phyloP scores from a whole-genome alignment of 2,797 vertebrate species.

The Crocodylus rhombifer region DNA sequence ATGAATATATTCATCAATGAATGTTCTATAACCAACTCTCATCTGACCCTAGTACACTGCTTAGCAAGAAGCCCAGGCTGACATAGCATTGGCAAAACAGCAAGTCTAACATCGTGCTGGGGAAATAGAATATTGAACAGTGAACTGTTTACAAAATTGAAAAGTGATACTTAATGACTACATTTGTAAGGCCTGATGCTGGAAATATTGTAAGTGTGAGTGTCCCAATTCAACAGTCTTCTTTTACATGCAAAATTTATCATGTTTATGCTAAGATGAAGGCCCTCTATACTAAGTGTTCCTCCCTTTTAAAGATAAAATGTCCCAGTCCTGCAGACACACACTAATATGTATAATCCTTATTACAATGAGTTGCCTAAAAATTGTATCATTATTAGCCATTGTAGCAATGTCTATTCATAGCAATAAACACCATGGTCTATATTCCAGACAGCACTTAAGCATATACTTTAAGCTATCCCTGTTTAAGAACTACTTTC shows the following conservation, averaged over 20 bases:
- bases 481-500: background rate
- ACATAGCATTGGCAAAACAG: conserved; percentile 6
- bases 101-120: conserved; percentile 1
- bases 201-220: background rate
- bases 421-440: background rate
- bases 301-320: background rate
- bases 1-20: background rate
- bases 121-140: conserved; percentile 54
- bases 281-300: background rate
- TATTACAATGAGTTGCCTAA: background rate
- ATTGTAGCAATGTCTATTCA: fast-evolving
- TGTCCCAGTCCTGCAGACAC: background rate
- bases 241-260: background rate
- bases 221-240: background rate
- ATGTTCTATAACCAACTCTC: background rate
- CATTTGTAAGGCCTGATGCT: conserved; percentile 53
- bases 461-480: background rate
- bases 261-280: background rate
- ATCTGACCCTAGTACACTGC: background rate
- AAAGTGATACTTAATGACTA: conserved; percentile 9
- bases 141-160: conserved; percentile 43
- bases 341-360: background rate
- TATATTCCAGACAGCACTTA: background rate
- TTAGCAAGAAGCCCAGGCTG: conserved; percentile 27
- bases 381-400: background rate